Conservation (phyloP, 2,888 invertebrate species). For the Thecocarcelia acutangulata region DNA sequence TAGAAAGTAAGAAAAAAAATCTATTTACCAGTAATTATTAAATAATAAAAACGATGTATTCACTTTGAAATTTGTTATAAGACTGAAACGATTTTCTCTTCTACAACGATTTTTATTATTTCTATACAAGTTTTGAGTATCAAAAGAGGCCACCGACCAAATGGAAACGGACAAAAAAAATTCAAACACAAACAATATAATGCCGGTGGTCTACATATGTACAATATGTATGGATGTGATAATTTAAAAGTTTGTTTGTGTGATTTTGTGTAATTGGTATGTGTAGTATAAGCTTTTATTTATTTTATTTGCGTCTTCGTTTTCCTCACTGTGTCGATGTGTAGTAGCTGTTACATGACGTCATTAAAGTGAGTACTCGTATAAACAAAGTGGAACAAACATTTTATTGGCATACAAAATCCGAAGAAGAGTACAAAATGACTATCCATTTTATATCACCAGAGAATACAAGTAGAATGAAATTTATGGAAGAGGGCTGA, state of each 20-base stretch:
- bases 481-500: not conserved
- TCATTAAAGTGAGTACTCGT: constrained; percentile 46
- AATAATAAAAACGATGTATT: constrained; percentile 54
- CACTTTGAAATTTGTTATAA: constrained; percentile 71
- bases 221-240: no score
- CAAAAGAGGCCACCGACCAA: not conserved
- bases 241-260: constrained; percentile 5
- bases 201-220: no score
- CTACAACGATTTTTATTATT: constrained; percentile 72
- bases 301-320: not conserved
- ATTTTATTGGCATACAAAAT: not conserved
- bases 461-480: not conserved
- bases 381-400: constrained; percentile 6
- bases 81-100: constrained; percentile 72
- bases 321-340: constrained; percentile 10
- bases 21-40: constrained; percentile 71
- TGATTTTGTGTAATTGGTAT: constrained; percentile 29
- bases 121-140: constrained; percentile 34
- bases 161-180: constrained; percentile 2
- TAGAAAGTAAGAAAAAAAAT: constrained; percentile 40
- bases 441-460: constrained; percentile 14
- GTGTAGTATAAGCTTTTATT: constrained; percentile 15
- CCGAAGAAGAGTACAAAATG: constrained; percentile 22
- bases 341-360: constrained; percentile 44
- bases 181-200: constrained; percentile 39